Evolutionary conservation across 2,113 vertebrate species (phyloP), one percentile per base, ranked within the genome.

Genomic region (Pimephales promelas): DNA sequence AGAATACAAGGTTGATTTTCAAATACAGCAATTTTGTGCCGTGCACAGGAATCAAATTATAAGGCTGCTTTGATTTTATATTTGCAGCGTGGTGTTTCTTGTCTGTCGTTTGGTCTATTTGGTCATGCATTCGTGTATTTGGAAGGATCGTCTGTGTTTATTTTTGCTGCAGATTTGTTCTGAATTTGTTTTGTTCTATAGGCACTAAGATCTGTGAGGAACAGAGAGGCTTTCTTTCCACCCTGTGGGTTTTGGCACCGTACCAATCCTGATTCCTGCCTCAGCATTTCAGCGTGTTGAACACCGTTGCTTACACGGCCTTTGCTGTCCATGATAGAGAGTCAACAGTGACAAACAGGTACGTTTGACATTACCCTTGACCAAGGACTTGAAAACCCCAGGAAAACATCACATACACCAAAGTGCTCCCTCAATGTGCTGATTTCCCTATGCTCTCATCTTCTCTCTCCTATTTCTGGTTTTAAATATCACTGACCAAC

Each of bases 401-500:
- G 24, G 59, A 79, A 66, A 70, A 66, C 43, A 13, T 16, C 11
- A 24, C 2, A 66, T 20, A 49, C 61, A 40, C 76, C n/a, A 52
- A 64, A 47, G 22, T 24, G 24, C 45, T 74, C n/a, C 22, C 31
- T 26, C 45, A 61, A 45, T 73, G 79, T 49, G 84, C 79, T 85
- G 79, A 85, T 85, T 85, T 61, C 78, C 73, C 70, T 61, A 64
- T 34, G 14, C 76, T 71, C 22, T 71, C 40, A 24, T 57, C 16
- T 70, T 81, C 28, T 22, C 16, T 75, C 71, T 74, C 71, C 57
- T 20, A 24, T 82, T 82, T 82, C 70, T 73, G 40, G 79, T 82
- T 54, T 82, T 85, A 62, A 70, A 82, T 77, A 77, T 82, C 79
- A 86, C 85, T 79, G 54, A 83, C 40, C 40, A 34, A 54, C 52